A percentile compares a stretch with the other conserved stretches of the same genome.
Conservation (phyloP, 2,113 vertebrate species). For the Myotis lucifugus region DNA sequence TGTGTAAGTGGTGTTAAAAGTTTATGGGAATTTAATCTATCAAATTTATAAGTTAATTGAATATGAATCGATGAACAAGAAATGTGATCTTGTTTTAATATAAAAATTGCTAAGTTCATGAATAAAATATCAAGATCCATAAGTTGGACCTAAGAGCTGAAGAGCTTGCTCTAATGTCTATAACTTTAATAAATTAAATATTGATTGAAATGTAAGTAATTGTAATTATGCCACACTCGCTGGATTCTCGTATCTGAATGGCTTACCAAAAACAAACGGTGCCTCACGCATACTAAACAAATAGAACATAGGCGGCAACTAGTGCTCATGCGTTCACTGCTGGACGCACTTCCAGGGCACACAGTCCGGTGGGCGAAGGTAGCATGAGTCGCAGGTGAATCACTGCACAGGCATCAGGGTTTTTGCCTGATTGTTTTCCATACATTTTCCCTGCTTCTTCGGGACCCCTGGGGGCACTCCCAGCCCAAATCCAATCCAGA, state of each 20-base stretch:
- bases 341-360: accelerated
- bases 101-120: conserved; percentile 69
- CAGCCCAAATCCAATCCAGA: neutral
- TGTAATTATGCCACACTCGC: conserved; percentile 11
- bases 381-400: accelerated
- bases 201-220: conserved; percentile 43
- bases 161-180: conserved; percentile 35
- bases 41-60: conserved; percentile 72
- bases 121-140: conserved; percentile 73
- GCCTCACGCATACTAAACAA: neutral
- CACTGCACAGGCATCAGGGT: accelerated
- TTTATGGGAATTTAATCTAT: conserved; percentile 74
- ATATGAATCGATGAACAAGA: conserved; percentile 72
- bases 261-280: neutral
- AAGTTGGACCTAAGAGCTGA: conserved; percentile 28
- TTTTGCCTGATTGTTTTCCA: neutral
- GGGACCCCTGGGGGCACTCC: neutral
- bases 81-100: conserved; percentile 61
- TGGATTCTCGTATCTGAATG: conserved; percentile 24
- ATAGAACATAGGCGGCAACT: neutral
- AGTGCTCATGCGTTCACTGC: accelerated
- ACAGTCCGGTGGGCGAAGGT: accelerated
- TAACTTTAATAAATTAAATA: conserved; percentile 59
- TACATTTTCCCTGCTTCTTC: conserved; percentile 10
- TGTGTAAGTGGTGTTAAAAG: conserved; percentile 71